A percentile compares a stretch with the other conserved stretches of the same genome.
These are phyloP conservation scores for Lysandra bellargus DNA, from an alignment of 2,888 invertebrate genomes.

Conservation along the genomic window DNA sequence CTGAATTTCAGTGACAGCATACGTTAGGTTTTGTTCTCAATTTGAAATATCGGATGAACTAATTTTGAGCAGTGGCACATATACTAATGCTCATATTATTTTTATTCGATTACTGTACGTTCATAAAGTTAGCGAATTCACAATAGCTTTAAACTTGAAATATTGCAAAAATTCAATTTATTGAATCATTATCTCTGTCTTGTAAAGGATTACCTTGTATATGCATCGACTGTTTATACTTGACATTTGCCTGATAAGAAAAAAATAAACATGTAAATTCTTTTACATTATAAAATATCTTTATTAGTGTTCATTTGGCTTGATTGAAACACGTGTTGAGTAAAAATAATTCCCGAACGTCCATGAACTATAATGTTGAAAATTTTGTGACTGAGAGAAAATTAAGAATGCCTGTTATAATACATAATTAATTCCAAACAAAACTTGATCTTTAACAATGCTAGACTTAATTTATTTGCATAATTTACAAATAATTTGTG, in stretches of 20 bases:
- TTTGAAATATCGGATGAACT: neutral
- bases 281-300: neutral
- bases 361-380: neutral
- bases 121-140: neutral
- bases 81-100: neutral
- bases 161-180: neutral
- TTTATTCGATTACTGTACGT: neutral
- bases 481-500: neutral
- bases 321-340: neutral
- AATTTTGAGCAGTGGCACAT: neutral
- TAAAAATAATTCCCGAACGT: neutral
- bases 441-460: neutral
- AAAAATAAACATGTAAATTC: neutral
- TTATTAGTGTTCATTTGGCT: neutral
- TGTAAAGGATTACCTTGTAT: conserved; percentile 10
- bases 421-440: neutral
- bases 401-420: neutral
- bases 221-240: neutral
- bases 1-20: conserved; percentile 22
- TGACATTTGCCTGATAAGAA: conserved; percentile 16
- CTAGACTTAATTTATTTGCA: neutral
- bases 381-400: neutral
- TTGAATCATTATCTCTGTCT: neutral
- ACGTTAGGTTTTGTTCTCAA: neutral
- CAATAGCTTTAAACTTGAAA: neutral